Evolutionary conservation across 2,888 invertebrate species (phyloP), one percentile per base, ranked within the genome.

Genomic region (Pyrrhosoma nymphula): DNA sequence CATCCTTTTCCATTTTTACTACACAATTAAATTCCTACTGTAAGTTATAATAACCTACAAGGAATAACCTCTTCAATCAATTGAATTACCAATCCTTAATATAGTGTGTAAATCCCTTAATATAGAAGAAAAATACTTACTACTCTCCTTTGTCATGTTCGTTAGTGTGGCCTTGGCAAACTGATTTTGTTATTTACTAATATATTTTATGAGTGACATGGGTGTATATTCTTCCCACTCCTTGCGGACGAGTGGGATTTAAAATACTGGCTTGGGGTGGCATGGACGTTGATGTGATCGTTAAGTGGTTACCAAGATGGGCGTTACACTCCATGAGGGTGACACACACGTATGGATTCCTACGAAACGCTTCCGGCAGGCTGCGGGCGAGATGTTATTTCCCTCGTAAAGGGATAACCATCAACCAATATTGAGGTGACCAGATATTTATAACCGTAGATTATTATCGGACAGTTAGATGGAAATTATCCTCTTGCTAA

Each of bases 251-350:
- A 2, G 69, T 69, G 69, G 60, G 18, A 14, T n/a, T 12, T n/a
- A n/a, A n/a, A 23, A n/a, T 20, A 10, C 6, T 14, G 69, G 69
- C 69, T 12, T n/a, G 69, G 69, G 69, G 69, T n/a, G n/a, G n/a
- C n/a, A 26, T 14, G n/a, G 82, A 35, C 82, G 82, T 82, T 82
- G 82, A 82, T 82, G 35, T 30, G 82, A 82, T 82, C 82, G 82
- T 82, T 35, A 82, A 82, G 82, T 82, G 35, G 30, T 82, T 14
- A 35, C 82, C 35, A 35, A 82, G 82, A 82, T 82, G 35, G 82
- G 26, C 30, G 16, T 69, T n/a, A n/a, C n/a, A n/a, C 69, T 10
- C 69, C 12, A 47, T 47, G 47, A 8, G 47, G 47, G 47, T 47
- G 82, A 18, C 82, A 23, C 82, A 35, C 16, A 10, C 3, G 14